Evolutionary conservation across 2,797 vertebrate species (phyloP).

Genomic region (Esox masquinongy): DNA sequence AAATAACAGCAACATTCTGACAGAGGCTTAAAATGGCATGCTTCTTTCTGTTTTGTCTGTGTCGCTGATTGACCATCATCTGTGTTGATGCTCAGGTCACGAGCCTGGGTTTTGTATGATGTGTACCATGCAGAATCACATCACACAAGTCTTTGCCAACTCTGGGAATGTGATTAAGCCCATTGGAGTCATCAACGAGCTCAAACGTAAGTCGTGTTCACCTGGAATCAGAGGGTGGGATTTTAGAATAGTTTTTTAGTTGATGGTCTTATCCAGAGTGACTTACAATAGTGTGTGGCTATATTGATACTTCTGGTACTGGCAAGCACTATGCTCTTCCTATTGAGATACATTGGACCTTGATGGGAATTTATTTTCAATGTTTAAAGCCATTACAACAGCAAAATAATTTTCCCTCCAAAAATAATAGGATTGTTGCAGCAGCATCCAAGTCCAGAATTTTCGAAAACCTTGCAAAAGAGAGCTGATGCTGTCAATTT

Average conservation of each 20-base stretch:
- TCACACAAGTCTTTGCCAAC: conserved; percentile 91
- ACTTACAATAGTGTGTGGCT: too few species aligned
- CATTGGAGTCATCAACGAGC: conserved; percentile 89
- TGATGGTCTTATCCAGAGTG: too few species aligned
- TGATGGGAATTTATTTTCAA: neutral
- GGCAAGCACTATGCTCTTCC: too few species aligned
- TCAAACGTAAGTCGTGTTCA: conserved; percentile 90
- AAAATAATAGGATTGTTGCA: neutral
- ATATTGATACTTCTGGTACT: too few species aligned
- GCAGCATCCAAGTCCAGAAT: neutral
- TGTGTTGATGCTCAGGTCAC: conserved; percentile 76
- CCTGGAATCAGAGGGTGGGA: neutral
- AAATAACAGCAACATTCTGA: neutral
- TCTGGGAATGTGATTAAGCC: conserved; percentile 94
- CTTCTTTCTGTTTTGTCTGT: too few species aligned
- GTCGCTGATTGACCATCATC: neutral
- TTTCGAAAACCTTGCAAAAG: neutral
- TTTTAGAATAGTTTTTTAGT: neutral
- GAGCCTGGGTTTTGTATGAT: conserved; percentile 97
- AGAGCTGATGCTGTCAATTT: conserved; percentile 38
- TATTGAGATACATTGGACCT: neutral
- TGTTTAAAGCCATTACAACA: neutral
- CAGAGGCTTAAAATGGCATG: neutral
- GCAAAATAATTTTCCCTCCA: conserved; percentile 18
- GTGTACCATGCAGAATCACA: conserved; percentile 96